Conservation (phyloP, 2,797 vertebrate species). For the Enteromius paludinosus region DNA sequence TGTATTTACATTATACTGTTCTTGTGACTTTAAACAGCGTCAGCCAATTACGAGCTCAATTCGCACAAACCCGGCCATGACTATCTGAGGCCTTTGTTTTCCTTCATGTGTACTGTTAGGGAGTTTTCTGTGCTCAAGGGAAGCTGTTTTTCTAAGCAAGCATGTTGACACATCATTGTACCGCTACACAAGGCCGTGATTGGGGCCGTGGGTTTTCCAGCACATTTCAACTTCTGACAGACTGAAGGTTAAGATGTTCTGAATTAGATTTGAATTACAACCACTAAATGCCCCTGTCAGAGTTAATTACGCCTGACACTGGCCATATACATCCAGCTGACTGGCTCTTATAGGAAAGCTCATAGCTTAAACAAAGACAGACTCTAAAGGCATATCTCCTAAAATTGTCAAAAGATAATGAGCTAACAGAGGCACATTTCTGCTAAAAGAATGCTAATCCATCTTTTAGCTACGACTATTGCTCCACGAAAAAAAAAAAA, state of each 20-base stretch:
- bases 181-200: constrained; percentile 88
- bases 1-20: constrained; percentile 64
- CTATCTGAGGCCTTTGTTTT: constrained; percentile 57
- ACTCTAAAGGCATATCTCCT: constrained; percentile 85
- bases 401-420: constrained; percentile 91
- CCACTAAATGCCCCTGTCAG: constrained; percentile 99
- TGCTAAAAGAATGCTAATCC: constrained; percentile 85
- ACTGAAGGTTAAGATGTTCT: constrained; percentile 99
- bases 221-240: constrained; percentile 96
- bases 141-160: constrained; percentile 86
- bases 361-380: constrained; percentile 91
- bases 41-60: constrained; percentile 66
- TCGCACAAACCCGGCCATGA: constrained; percentile 58
- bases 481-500: constrained; percentile 82
- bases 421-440: constrained; percentile 88
- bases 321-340: constrained; percentile 87
- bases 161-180: constrained; percentile 94
- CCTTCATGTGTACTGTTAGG: constrained; percentile 81
- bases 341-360: constrained; percentile 84
- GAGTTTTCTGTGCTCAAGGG: constrained; percentile 87
- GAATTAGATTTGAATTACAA: constrained; percentile 99
- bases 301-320: constrained; percentile 95
- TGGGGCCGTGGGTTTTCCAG: constrained; percentile 85
- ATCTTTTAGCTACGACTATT: constrained; percentile 65
- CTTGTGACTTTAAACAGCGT: constrained; percentile 67